A percentile compares a stretch with the other conserved stretches of the same genome.
Evolutionary conservation across 2,888 invertebrate species (phyloP).

Genomic region (Hirtodrosophila histrioides): DNA sequence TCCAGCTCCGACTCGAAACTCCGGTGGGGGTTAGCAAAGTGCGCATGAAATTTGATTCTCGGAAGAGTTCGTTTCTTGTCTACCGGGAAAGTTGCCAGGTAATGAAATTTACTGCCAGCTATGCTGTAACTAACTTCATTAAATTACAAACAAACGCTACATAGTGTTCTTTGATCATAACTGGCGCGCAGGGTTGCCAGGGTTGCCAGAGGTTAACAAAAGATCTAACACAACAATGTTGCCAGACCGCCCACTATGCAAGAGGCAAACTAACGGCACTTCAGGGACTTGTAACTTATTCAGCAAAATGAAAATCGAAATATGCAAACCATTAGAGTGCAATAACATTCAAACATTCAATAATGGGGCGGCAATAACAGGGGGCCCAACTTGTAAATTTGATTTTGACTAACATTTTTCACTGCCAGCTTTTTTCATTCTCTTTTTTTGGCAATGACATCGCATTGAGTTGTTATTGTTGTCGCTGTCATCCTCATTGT

Average conservation of each 20-base stretch:
- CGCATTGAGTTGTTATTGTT: conserved; percentile 57
- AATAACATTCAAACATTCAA: conserved; percentile 64
- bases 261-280: conserved; percentile 47
- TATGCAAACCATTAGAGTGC: conserved; percentile 54
- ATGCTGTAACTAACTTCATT: conserved; percentile 62
- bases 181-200: conserved; percentile 11
- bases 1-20: conserved; percentile 8
- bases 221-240: conserved; percentile 27
- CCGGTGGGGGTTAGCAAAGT: conserved; percentile 56
- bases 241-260: conserved; percentile 43
- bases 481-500: conserved; percentile 55
- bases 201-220: conserved; percentile 50
- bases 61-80: conserved; percentile 73
- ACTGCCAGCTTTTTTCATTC: conserved; percentile 41
- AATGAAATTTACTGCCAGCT: conserved; percentile 59
- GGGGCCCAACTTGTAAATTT: conserved; percentile 56
- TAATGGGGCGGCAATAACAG: conserved; percentile 46
- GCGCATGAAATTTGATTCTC: conserved; percentile 77
- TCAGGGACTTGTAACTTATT: conserved; percentile 40
- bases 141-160: conserved; percentile 51
- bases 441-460: conserved; percentile 25
- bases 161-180: conserved; percentile 16
- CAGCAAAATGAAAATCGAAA: conserved; percentile 14
- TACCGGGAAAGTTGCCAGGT: conserved; percentile 58
- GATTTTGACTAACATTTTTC: conserved; percentile 65